Evolutionary conservation across 2,797 vertebrate genomes (phyloP).

Genomic region (Lophius americanus): DNA sequence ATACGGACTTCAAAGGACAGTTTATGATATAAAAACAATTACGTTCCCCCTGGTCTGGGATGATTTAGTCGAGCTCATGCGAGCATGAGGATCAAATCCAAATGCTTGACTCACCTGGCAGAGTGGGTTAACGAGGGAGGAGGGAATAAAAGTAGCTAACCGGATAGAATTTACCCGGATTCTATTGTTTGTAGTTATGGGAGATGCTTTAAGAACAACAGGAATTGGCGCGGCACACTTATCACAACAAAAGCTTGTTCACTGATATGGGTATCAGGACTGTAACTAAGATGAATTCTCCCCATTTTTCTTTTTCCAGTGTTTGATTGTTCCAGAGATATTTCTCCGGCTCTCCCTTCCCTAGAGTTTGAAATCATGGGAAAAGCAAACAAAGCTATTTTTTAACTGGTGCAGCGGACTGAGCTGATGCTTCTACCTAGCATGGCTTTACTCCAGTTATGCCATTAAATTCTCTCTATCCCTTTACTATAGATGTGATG

Average conservation of each 20-base stretch:
- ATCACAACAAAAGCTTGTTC: neutral
- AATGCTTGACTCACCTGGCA: slow-evolving; percentile 3
- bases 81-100: neutral
- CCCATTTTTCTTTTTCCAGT: slow-evolving; percentile 64
- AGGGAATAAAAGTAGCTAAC: neutral
- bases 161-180: slow-evolving; percentile 12
- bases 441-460: slow-evolving; percentile 63
- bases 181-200: neutral
- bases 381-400: slow-evolving; percentile 24
- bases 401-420: slow-evolving; percentile 19
- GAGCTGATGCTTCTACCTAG: slow-evolving; percentile 33
- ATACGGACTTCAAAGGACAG: slow-evolving; percentile 61
- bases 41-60: slow-evolving; percentile 27
- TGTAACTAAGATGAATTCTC: slow-evolving; percentile 31
- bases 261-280: slow-evolving; percentile 11
- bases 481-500: slow-evolving; percentile 32
- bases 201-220: neutral
- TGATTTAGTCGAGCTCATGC: slow-evolving; percentile 20
- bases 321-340: slow-evolving; percentile 57
- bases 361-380: slow-evolving; percentile 36
- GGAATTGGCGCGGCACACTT: neutral
- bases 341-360: slow-evolving; percentile 46
- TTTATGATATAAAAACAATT: slow-evolving; percentile 34
- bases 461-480: slow-evolving; percentile 17
- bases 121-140: neutral